Evolutionary conservation across 2,113 vertebrate species (phyloP).

Genomic region (Peromyscus polionotus): DNA sequence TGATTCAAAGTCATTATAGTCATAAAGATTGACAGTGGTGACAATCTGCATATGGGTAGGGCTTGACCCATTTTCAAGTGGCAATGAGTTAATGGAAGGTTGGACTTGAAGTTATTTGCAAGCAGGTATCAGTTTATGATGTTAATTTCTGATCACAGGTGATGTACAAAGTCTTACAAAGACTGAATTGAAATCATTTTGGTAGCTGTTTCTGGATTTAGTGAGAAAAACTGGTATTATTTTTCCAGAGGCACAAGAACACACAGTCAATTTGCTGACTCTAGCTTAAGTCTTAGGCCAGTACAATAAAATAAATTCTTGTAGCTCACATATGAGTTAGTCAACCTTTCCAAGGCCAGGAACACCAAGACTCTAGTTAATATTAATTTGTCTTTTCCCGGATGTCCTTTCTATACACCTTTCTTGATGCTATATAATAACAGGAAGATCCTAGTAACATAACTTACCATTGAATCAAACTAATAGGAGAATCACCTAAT

Average conservation of each 20-base stretch:
- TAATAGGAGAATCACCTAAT: background rate
- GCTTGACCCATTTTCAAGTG: background rate
- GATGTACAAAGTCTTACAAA: background rate
- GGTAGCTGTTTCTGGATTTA: background rate
- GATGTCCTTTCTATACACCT: background rate
- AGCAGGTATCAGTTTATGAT: background rate
- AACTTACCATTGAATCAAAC: background rate
- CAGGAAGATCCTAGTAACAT: background rate
- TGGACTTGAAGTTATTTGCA: background rate
- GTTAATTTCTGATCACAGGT: background rate
- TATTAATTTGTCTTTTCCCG: background rate
- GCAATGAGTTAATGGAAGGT: background rate
- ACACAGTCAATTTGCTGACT: background rate
- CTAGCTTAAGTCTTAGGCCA: background rate
- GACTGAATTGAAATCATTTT: slow-evolving; percentile 4
- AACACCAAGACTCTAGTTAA: background rate
- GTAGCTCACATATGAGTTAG: background rate
- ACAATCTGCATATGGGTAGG: background rate
- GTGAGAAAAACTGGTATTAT: background rate
- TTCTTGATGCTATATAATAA: background rate
- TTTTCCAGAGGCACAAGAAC: background rate
- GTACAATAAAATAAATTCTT: background rate
- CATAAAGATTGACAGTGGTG: background rate
- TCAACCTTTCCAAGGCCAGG: background rate
- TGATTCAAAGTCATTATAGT: slow-evolving; percentile 21